Evolutionary conservation across 2,113 vertebrate genomes (phyloP), one percentile per base, ranked within the genome.

Genomic region (Ranitomeya variabilis): DNA sequence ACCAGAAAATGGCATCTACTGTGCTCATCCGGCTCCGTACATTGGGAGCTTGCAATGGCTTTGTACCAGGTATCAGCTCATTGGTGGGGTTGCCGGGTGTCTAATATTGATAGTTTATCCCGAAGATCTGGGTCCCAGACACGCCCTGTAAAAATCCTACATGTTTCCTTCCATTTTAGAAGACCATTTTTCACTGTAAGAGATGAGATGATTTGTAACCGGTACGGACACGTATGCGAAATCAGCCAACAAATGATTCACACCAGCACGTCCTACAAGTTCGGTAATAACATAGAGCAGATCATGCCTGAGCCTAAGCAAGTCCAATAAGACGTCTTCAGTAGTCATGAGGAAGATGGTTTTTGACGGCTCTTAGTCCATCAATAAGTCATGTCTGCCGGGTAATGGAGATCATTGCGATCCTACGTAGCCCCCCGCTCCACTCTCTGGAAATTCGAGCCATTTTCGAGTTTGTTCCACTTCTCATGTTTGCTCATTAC

Each of bases 321-420:
- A 7, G 31, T 74, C 71, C 16, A 74, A 74, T 74, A 74, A 74
- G 31, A 45, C 45, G 71, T 11, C 37, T 21, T 74, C 71, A 45
- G 5, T 74, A 74, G 31, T 13, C 18, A 26, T 10, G 6, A 45
- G 71, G 31, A 45, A 45, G 71, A 45, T 10, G 71, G 31, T 8
- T 74, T 51, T 37, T 76, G 73, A 52, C 73, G 10, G 45, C 73
- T 74, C 71, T 76, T 76, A 51, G 73, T 37, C 31, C 73, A 76
- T 76, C 73, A 76, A 76, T 76, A 76, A 76, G 73, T 76, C 73
- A 76, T 76, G 73, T 52, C 73, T 76, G 45, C 73, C 18, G 45
- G 37, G 73, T 76, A 76, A 76, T 76, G 73, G 37, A 76, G 73
- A 76, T 76, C 37, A 76, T 76, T 76, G 37, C 3, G 37, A 52